Evolutionary conservation across 2,113 vertebrate genomes (phyloP), one percentile per base, ranked within the genome.

Genomic region (Hippocampus abdominalis): DNA sequence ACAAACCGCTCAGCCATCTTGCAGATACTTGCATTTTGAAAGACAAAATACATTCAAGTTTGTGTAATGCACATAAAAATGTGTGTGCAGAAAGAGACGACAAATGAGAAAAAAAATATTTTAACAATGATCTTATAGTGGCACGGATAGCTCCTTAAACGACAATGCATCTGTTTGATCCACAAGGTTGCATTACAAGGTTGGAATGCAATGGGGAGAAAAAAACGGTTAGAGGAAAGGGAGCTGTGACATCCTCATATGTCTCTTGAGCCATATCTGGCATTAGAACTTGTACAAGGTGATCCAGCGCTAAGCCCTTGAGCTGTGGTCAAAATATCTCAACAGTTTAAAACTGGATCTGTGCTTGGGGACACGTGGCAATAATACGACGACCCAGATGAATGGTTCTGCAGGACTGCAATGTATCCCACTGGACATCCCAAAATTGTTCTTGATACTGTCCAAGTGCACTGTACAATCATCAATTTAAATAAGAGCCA

Each of bases 11-110:
- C 48, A 74, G 69, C 12, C 54, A 67, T 39, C 13, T 48, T 6
- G 5, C 60, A 76, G 81, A 82, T 61, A 66, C 73, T 73, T 72
- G 46, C 59, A 54, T 66, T 54, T 68, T 79, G 8, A 16, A 5
- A 78, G 79, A 82, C 77, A 3, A 86, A 81, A 83, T 68, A 67
- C 77, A 89, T 86, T 85, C 80, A 79, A 77, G 59, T 13, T 70
- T 80, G 67, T 81, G 72, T 75, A 1, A 6, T 78, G 64, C 49
- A 73, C 64, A 72, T 46, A 64, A 23, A 12, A 69, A 69, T 72
- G 57, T 51, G 54, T 7, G 63, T 63, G 42, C n/a, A 44, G 49
- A 71, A 51, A 53, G 36, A 40, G 25, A 3, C 3, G 25, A 44
- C 2, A 54, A 11, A 10, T 5, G 10, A 12, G 21, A 7, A 49